Evolutionary conservation across 2,888 invertebrate species (phyloP).

Genomic region (Drosophila anomalipes): DNA sequence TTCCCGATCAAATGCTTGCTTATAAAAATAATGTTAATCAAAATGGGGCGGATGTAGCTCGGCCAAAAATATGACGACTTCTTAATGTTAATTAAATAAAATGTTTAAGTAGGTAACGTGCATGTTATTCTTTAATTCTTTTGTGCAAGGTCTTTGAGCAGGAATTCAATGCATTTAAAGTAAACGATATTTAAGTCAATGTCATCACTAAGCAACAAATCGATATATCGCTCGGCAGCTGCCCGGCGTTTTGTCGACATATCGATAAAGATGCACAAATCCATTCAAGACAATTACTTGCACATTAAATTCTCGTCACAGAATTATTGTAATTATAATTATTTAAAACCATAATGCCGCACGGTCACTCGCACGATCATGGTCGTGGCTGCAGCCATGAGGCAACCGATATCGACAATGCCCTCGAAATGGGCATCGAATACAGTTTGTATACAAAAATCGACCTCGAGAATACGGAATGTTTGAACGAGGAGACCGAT

Average conservation of each 20-base stretch:
- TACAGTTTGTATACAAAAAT: slow-evolving; percentile 94
- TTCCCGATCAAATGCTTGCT: slow-evolving; percentile 7
- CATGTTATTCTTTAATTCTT: too few species aligned
- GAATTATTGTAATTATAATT: slow-evolving; percentile 20
- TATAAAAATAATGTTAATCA: background rate
- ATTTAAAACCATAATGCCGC: slow-evolving; percentile 76
- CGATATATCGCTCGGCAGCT: background rate
- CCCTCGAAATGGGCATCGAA: slow-evolving; percentile 84
- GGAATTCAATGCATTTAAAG: background rate
- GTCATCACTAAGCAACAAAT: background rate
- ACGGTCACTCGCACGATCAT: slow-evolving; percentile 84
- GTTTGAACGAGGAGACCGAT: slow-evolving; percentile 95
- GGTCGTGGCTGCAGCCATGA: slow-evolving; percentile 83
- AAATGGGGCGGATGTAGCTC: background rate
- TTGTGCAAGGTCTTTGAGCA: background rate
- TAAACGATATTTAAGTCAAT: slow-evolving; percentile 13
- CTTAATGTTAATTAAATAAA: slow-evolving; percentile 28
- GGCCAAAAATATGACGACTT: background rate
- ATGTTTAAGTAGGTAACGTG: slow-evolving; percentile 17
- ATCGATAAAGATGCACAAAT: slow-evolving; percentile 36
- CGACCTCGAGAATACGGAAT: slow-evolving; percentile 93
- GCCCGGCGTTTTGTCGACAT: slow-evolving; percentile 14
- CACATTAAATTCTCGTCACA: slow-evolving; percentile 47
- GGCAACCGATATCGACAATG: slow-evolving; percentile 83
- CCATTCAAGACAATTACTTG: slow-evolving; percentile 48